Evolutionary conservation across 2,888 invertebrate species (phyloP).

Genomic region (Amblyteles armatorius): DNA sequence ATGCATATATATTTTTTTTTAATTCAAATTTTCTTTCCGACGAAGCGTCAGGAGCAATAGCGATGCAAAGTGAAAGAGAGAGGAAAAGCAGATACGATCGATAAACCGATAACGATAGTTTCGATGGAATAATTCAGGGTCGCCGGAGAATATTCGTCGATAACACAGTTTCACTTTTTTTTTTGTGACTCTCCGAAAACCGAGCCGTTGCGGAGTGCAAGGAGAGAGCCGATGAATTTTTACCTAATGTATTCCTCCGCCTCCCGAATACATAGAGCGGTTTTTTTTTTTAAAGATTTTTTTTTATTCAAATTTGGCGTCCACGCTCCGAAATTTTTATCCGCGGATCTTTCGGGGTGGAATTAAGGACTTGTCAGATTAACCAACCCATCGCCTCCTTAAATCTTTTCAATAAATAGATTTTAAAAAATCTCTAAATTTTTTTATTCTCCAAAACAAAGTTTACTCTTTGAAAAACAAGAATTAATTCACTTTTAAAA

Average conservation of each 20-base stretch:
- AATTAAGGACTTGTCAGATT: background rate
- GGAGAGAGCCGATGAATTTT: constrained; percentile 1
- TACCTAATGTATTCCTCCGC: background rate
- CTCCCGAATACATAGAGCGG: background rate
- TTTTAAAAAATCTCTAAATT: too few species aligned
- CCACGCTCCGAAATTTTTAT: background rate
- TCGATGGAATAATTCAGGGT: constrained; percentile 4
- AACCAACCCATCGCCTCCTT: too few species aligned
- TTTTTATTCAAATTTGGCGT: background rate
- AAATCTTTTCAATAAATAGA: too few species aligned
- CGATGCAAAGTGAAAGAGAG: background rate
- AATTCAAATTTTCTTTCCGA: constrained; percentile 1
- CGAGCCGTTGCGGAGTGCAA: background rate
- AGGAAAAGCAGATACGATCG: background rate
- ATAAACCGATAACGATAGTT: constrained; percentile 18
- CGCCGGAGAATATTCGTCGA: background rate
- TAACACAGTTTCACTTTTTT: constrained; percentile 3
- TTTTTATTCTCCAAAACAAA: too few species aligned
- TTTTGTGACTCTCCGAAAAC: background rate
- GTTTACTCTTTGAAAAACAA: background rate
- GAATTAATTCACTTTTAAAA: background rate
- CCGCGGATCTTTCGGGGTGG: background rate
- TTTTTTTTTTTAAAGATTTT: background rate
- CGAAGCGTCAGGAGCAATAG: background rate
- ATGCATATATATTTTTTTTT: background rate